phyloP scores from a whole-genome alignment of 2,888 invertebrate genomes.

The Ectropis crepuscularia region DNA sequence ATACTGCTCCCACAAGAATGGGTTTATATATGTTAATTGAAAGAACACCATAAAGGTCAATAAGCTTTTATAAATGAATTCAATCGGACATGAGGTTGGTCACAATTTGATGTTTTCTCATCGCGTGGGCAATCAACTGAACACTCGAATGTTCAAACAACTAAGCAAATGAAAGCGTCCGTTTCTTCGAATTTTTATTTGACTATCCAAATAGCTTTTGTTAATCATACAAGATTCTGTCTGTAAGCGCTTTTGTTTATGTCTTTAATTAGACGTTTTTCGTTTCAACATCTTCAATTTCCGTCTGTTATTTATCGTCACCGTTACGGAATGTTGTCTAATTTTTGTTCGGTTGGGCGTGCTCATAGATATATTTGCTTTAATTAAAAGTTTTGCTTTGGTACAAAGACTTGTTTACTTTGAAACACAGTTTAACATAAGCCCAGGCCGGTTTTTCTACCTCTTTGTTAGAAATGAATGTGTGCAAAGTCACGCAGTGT shows the following conservation, averaged over 20 bases:
- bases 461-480: conserved; percentile 71
- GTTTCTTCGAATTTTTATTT: conserved; percentile 54
- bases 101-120: conserved; percentile 53
- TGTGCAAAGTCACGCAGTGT: conserved; percentile 74
- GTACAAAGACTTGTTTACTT: conserved; percentile 63
- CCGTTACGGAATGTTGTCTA: conserved; percentile 51
- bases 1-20: conserved; percentile 55
- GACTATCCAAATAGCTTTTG: conserved; percentile 53
- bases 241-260: conserved; percentile 54
- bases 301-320: conserved; percentile 44
- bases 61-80: conserved; percentile 58
- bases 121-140: conserved; percentile 48
- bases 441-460: conserved; percentile 68
- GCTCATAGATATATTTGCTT: conserved; percentile 59
- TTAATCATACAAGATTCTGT: conserved; percentile 52
- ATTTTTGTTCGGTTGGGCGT: conserved; percentile 53
- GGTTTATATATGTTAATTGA: conserved; percentile 63
- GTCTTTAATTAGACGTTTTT: conserved; percentile 55
- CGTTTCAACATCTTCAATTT: conserved; percentile 53
- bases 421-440: conserved; percentile 65
- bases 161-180: conserved; percentile 52
- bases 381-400: conserved; percentile 65
- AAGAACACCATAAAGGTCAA: conserved; percentile 59
- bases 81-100: conserved; percentile 51
- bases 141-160: conserved; percentile 46